phyloP scores from a whole-genome alignment of 2,113 vertebrate genomes.

The Myiopsitta monachus region DNA sequence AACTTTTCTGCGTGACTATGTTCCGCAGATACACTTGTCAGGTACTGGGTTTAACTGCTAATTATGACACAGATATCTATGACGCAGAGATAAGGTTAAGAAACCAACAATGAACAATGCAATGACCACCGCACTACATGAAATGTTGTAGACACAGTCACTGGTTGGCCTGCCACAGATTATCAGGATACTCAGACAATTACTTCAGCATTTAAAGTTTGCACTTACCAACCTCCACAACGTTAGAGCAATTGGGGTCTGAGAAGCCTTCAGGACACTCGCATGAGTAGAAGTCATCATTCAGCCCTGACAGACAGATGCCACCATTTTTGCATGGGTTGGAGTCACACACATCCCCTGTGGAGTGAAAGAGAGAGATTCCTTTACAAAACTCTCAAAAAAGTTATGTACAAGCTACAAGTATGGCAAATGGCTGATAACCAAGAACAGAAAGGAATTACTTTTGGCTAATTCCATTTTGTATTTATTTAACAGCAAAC shows the following conservation, averaged over 20 bases:
- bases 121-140: background rate
- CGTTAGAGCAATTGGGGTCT: conserved; percentile 77
- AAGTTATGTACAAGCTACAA: background rate
- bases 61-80: background rate
- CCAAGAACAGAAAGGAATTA: background rate
- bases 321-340: conserved; percentile 81
- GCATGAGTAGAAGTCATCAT: conserved; percentile 74
- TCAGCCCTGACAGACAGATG: conserved; percentile 72
- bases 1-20: background rate
- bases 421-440: background rate
- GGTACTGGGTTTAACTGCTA: background rate
- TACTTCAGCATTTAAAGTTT: conserved; percentile 34
- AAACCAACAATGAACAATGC: background rate
- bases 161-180: background rate
- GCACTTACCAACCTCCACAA: conserved; percentile 86
- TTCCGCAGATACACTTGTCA: background rate
- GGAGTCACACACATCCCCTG: conserved; percentile 75
- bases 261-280: conserved; percentile 79
- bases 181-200: rapidly evolving
- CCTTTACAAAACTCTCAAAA: background rate
- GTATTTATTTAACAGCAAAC: background rate
- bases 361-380: background rate
- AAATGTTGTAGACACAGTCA: rapidly evolving
- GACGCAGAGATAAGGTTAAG: background rate
- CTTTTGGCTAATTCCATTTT: background rate